These are phyloP conservation scores for Suncus etruscus DNA, from an alignment of 2,113 vertebrate genomes.

Conservation along the genomic window DNA sequence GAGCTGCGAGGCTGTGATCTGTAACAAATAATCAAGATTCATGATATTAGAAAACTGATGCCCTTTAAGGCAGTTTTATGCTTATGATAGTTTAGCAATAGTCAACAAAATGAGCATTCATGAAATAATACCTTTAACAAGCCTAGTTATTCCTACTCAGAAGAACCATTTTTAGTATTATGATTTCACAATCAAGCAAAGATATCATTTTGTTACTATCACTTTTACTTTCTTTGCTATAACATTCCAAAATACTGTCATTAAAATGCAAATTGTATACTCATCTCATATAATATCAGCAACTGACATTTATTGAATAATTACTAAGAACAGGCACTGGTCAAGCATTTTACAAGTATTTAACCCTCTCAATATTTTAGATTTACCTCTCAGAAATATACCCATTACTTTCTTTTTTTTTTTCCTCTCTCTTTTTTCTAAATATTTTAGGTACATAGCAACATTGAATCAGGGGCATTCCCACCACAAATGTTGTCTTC, in stretches of 20 bases:
- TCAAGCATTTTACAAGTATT: not conserved
- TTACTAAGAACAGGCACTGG: not conserved
- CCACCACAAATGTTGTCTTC: too few relatives aligned
- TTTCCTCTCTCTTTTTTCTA: too few relatives aligned
- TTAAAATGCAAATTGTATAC: not conserved
- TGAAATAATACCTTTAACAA: not conserved
- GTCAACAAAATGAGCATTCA: constrained; percentile 30
- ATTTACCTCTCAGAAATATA: too few relatives aligned
- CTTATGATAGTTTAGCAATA: not conserved
- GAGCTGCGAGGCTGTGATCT: constrained; percentile 98
- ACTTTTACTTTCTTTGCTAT: constrained; percentile 44
- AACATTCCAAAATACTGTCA: not conserved
- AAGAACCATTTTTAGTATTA: constrained; percentile 22
- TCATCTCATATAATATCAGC: not conserved
- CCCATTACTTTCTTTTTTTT: too few relatives aligned
- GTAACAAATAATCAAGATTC: constrained; percentile 61
- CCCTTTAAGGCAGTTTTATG: not conserved
- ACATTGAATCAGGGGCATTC: too few relatives aligned
- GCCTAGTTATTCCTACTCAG: not conserved
- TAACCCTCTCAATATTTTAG: not conserved
- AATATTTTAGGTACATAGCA: too few relatives aligned
- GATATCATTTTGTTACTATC: not conserved
- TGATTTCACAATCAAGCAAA: constrained; percentile 42
- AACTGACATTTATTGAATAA: not conserved
- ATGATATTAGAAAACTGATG: constrained; percentile 57